Conservation (phyloP, 2,888 invertebrate species). For the Linyphia triangularis region DNA sequence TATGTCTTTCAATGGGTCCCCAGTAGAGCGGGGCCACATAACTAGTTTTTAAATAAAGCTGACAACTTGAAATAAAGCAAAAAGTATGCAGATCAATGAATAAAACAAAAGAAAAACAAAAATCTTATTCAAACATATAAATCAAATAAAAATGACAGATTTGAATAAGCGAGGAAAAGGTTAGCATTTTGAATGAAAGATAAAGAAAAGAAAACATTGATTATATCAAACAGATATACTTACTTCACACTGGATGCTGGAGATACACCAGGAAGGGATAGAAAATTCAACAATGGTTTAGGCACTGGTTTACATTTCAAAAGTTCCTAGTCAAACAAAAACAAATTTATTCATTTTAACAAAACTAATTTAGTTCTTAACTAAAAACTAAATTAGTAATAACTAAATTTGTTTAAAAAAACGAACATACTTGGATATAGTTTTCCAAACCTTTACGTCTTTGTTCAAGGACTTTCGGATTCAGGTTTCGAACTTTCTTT, state of each 20-base stretch:
- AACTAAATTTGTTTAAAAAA: not conserved
- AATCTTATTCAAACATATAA: too few relatives aligned
- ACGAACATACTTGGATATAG: conserved; percentile 81
- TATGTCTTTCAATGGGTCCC: too few relatives aligned
- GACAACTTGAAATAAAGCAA: too few relatives aligned
- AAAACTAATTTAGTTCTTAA: not conserved
- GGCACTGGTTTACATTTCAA: conserved; percentile 72
- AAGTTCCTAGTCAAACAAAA: conserved; percentile 53
- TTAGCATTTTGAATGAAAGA: too few relatives aligned
- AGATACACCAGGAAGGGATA: conserved; percentile 67
- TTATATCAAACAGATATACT: not conserved
- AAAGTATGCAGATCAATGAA: too few relatives aligned
- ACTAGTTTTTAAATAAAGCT: too few relatives aligned
- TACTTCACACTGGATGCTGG: conserved; percentile 69
- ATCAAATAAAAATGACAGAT: not conserved
- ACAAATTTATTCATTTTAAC: not conserved
- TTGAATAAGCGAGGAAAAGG: not conserved
- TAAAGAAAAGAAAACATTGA: not conserved
- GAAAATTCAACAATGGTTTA: conserved; percentile 65
- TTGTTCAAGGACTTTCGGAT: conserved; percentile 83
- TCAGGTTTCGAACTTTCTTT: conserved; percentile 83
- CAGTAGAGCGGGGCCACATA: too few relatives aligned
- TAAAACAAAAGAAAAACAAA: too few relatives aligned
- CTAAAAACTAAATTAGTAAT: not conserved
- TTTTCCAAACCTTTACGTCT: conserved; percentile 82